Evolutionary conservation across 1,140 invertebrate species (phyloP).

Genomic region (Polyergus mexicanus): DNA sequence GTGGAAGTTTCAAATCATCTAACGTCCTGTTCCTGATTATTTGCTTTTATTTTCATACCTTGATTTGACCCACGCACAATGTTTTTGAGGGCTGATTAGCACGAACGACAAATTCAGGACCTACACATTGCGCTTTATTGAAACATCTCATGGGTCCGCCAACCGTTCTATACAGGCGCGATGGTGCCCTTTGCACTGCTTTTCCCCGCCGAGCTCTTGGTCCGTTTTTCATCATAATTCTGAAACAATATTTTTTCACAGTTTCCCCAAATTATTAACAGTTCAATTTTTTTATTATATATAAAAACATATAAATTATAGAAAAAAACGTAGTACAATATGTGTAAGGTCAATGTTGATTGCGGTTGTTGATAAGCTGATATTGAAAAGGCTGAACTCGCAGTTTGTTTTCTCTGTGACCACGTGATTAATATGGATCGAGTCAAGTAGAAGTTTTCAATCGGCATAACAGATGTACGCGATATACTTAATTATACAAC

Average conservation of each 20-base stretch:
- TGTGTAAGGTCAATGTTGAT: background rate
- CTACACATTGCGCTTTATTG: slow-evolving; percentile 88
- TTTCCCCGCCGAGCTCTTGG: slow-evolving; percentile 86
- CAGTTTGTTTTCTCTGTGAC: background rate
- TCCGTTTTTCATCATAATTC: slow-evolving; percentile 81
- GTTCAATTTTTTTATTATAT: background rate
- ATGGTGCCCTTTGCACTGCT: slow-evolving; percentile 91
- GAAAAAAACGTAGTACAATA: background rate
- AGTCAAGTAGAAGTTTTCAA: slow-evolving; percentile 5
- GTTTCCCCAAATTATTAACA: slow-evolving; percentile 7
- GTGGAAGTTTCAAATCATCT: background rate
- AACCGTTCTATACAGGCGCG: slow-evolving; percentile 89
- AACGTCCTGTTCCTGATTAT: background rate
- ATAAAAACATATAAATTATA: background rate
- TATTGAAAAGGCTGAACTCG: background rate
- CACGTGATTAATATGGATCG: slow-evolving; percentile 44
- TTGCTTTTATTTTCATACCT: slow-evolving; percentile 78
- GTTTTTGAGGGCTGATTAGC: slow-evolving; percentile 89
- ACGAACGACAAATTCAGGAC: slow-evolving; percentile 91
- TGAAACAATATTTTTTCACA: slow-evolving; percentile 61
- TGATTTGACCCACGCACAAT: slow-evolving; percentile 87
- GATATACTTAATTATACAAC: slow-evolving; percentile 73
- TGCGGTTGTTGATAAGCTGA: background rate
- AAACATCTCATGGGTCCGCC: slow-evolving; percentile 83
- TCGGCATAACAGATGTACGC: slow-evolving; percentile 54